Percentiles rank a stretch among this genome's conserved stretches.
These are phyloP conservation scores for Synergus japonicus DNA, from an alignment of 2,888 invertebrate species.

Conservation along the genomic window DNA sequence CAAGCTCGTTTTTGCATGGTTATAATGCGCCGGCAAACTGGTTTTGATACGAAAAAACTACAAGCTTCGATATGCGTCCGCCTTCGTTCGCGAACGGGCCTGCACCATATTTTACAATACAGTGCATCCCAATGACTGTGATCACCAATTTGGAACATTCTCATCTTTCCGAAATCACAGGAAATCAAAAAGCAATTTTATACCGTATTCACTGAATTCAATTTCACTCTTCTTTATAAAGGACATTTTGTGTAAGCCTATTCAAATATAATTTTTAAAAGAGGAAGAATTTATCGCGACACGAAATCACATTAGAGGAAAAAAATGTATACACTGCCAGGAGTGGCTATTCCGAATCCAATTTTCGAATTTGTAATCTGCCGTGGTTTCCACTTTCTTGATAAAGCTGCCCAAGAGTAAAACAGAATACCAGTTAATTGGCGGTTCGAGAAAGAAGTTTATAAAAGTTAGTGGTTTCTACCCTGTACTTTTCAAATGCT, in stretches of 20 bases:
- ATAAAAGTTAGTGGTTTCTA: slow-evolving; percentile 27
- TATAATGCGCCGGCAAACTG: background rate
- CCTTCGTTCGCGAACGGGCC: background rate
- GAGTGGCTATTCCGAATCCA: slow-evolving; percentile 17
- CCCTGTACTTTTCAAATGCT: slow-evolving; percentile 21
- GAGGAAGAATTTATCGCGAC: background rate
- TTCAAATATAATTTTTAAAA: background rate
- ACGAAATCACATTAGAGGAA: background rate
- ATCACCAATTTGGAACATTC: background rate
- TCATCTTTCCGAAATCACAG: background rate
- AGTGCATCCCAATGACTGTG: background rate
- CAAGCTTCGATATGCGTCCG: background rate
- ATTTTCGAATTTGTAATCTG: slow-evolving; percentile 34
- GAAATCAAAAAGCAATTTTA: background rate
- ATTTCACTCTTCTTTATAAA: background rate
- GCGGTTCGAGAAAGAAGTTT: slow-evolving; percentile 32
- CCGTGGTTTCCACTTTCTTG: slow-evolving; percentile 34
- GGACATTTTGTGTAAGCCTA: background rate
- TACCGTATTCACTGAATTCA: background rate
- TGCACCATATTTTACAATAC: background rate
- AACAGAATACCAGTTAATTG: slow-evolving; percentile 36
- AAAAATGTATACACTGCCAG: background rate
- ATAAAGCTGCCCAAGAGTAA: slow-evolving; percentile 23
- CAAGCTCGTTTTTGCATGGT: background rate
- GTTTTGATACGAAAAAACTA: slow-evolving; percentile 3